phyloP scores from a whole-genome alignment of 2,888 invertebrate species.

The Galeruca laticollis region DNA sequence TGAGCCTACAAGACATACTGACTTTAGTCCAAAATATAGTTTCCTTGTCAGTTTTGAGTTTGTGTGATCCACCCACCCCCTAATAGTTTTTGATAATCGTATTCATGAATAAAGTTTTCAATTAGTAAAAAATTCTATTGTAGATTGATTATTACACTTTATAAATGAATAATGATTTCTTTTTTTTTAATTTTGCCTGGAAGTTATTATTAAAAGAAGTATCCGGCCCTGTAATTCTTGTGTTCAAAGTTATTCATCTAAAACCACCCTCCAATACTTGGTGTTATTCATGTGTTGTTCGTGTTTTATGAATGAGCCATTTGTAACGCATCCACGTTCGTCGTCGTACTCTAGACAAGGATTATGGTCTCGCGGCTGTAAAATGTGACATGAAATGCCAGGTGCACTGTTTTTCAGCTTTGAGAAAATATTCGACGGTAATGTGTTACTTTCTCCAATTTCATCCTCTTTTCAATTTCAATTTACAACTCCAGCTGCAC shows the following conservation, averaged over 20 bases:
- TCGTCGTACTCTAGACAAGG: conserved; percentile 64
- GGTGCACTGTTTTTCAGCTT: conserved; percentile 50
- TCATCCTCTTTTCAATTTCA: conserved; percentile 38
- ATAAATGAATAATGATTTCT: no score
- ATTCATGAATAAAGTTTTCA: no score
- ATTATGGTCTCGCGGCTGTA: conserved; percentile 62
- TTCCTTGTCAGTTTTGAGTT: no score
- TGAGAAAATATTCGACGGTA: conserved; percentile 35
- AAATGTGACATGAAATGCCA: conserved; percentile 61
- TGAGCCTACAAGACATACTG: no score
- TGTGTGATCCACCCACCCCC: no score
- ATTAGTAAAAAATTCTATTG: no score
- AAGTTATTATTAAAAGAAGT: not conserved
- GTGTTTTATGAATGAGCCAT: conserved; percentile 67
- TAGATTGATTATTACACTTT: no score
- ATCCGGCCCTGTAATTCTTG: not conserved
- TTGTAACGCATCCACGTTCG: conserved; percentile 65
- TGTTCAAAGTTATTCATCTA: conserved; percentile 52
- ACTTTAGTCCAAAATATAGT: no score
- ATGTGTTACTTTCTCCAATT: conserved; percentile 44
- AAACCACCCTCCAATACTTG: conserved; percentile 51
- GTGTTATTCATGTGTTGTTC: conserved; percentile 60
- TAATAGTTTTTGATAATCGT: no score
- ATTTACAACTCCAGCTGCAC: conserved; percentile 33
- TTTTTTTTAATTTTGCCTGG: no score